Conservation (phyloP, 2,888 invertebrate species). For the Spisula solida region DNA sequence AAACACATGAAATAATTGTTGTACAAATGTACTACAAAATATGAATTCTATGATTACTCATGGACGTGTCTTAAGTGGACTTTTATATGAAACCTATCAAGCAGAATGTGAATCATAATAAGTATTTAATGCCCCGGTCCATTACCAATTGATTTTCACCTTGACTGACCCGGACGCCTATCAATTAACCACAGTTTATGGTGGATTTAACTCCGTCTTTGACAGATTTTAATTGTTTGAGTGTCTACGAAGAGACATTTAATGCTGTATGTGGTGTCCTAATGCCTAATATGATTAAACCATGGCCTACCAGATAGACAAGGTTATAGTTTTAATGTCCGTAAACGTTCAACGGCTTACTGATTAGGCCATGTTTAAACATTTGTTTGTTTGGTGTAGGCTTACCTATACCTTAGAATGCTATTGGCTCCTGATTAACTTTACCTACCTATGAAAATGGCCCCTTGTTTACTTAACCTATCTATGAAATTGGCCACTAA, state of each 20-base stretch:
- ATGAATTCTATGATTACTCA: no score
- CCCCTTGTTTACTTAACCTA: no score
- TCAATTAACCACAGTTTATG: constrained; percentile 36
- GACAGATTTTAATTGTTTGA: constrained; percentile 42
- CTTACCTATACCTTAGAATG: no score
- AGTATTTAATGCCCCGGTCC: background rate
- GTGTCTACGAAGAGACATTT: constrained; percentile 29
- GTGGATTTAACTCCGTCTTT: constrained; percentile 34
- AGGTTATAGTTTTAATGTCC: background rate
- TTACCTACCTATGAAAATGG: no score
- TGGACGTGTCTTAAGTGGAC: no score
- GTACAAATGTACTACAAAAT: no score
- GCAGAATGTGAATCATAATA: background rate
- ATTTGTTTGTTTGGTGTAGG: background rate
- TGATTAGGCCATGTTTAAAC: background rate
- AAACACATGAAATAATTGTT: no score
- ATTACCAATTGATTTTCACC: constrained; percentile 31
- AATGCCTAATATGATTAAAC: constrained; percentile 14
- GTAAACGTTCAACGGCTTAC: background rate
- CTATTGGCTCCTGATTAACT: no score
- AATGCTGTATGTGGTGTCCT: constrained; percentile 19
- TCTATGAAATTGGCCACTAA: no score
- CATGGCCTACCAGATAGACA: background rate
- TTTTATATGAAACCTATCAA: background rate
- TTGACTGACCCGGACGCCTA: constrained; percentile 1